Base-by-base conservation (phyloP, 2,888 invertebrate species). In the Ctenicera cuprea region DNA sequence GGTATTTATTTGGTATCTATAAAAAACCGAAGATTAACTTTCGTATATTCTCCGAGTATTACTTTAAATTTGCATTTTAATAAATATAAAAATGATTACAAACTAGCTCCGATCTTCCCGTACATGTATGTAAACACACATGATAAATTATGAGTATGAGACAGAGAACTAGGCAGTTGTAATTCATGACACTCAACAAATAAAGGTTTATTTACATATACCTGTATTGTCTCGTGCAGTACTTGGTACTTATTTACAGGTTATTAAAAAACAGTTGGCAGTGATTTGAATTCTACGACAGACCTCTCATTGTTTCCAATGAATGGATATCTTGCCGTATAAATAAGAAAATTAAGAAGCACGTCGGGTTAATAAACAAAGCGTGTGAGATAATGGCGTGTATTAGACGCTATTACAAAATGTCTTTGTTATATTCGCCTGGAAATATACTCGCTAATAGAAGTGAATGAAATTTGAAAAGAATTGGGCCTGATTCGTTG, bases 191-290 rank as follows among this genome's bases (percentile, higher is more conserved):
- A 71, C 70, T 33, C 30, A 30, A 66, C 65, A 63, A 63, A 70
- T 63, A 70, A 64, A 63, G 37, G 14, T 52, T 62, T 68, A 73
- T 73, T 73, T 73, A 73, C 73, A 69, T 73, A 70, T 43, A 63
- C 59, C 62, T 59, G 75, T 76, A 82, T 83, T 82, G 82, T 83
- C 77, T 82, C 74, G 72, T 75, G 74, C 61, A 77, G 71, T 76
- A 77, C 64, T 80, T 79, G 30, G 80, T 38, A 12, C 59, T 59
- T 38, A 38, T 22, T 54, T 59, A 82, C 82, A 79, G 80, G 79
- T 82, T 80, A 84, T 84, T 84, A 83, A 82, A 82, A 84, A 82
- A 79, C 82, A 81, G 81, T 82, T 82, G 81, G 79, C 77, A 76
- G 77, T 82, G 78, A 82, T 83, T 83, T 81, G 80, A 82, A 82